phyloP scores from a whole-genome alignment of 2,888 invertebrate species.

The Eucriotettix oculatus region DNA sequence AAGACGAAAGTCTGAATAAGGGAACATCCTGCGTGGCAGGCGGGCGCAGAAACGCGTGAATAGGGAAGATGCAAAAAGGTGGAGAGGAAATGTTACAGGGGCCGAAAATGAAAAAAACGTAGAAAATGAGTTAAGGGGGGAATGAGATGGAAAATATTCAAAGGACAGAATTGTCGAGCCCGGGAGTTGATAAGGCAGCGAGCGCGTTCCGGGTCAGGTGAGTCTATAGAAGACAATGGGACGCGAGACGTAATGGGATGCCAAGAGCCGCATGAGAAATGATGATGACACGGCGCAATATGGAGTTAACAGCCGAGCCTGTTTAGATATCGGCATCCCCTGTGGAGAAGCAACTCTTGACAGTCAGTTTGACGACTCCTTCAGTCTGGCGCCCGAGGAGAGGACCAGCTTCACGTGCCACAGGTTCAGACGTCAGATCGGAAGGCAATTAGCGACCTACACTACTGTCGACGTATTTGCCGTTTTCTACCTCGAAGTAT shows the following conservation, averaged over 20 bases:
- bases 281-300: conserved; percentile 12
- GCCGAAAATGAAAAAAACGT: no score
- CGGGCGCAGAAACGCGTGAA: not conserved
- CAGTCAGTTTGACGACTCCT: conserved; percentile 2
- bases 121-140: conserved; percentile 1
- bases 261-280: conserved; percentile 12
- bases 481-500: no score
- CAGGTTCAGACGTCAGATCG: no score
- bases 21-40: not conserved
- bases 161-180: conserved; percentile 1
- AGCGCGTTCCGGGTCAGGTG: not conserved
- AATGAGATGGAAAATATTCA: conserved; percentile 7
- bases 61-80: not conserved
- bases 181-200: not conserved
- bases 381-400: not conserved
- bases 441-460: no score
- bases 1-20: not conserved
- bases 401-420: no score
- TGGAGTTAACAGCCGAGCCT: no score
- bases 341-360: not conserved
- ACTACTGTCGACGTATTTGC: no score
- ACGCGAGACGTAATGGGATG: conserved; percentile 13
- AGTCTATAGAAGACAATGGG: conserved; percentile 13
- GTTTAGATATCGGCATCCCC: no score
- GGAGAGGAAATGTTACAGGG: no score